Evolutionary conservation across 2,113 vertebrate species (phyloP), one percentile per base, ranked within the genome.

Genomic region (Haliaeetus leucogaster): DNA sequence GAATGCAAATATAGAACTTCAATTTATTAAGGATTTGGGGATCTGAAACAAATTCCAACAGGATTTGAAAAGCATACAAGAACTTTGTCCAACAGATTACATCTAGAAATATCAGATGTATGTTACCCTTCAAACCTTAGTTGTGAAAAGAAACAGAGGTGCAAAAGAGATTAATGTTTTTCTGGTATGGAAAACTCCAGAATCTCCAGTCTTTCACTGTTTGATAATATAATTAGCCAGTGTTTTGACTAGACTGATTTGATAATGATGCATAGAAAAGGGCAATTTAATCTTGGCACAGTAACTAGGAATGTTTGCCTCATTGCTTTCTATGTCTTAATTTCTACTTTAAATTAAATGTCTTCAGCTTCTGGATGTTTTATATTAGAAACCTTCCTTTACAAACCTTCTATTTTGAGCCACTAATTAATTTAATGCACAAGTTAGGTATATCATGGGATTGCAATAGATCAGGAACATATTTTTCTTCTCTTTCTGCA

Each of bases 211-310:
- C 84, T 95, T 94, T 79, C 82, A 84, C 82, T 89, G 65, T 95
- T 97, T 96, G 90, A 94, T 97, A 95, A 97, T 91, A 93, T 96
- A 97, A 96, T 97, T 96, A 97, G 74, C 42, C 62, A 74, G 80
- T 96, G 94, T 97, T 98, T 98, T 97, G 97, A 96, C 95, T 97
- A 97, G 95, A 96, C 93, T 96, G 96, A 97, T 96, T 97, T 48
- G 90, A 96, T 98, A 97, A 97, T 97, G 95, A 96, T 95, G 87
- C 87, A 78, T 92, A 96, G 96, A 95, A 97, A 96, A 97, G 94
- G 95, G 90, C 95, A 96, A 97, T 98, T 97, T 96, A 96, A 93
- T 97, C 94, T 96, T 97, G 95, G 96, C 97, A 96, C 58, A 65
- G 90, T 89, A 94, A 79, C 43, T 81, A 61, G 78, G 66, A 91